Base-by-base conservation (phyloP, 2,797 vertebrate genomes). In the Poecilia velifera region DNA sequence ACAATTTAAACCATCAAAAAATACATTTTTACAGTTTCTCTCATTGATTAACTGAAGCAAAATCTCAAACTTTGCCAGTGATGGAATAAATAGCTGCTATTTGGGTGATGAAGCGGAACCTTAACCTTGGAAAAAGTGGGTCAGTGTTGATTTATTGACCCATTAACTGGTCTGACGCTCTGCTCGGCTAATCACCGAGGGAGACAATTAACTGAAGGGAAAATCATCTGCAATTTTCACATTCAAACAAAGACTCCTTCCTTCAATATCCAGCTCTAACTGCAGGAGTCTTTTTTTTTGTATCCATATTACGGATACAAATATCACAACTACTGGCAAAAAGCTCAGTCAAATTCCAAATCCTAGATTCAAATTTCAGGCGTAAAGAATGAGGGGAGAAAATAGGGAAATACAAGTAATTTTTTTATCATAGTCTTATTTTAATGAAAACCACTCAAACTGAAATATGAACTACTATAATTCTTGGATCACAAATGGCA, bases 101-200 rank as follows among this genome's bases (percentile, higher is more conserved):
- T 66, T 72, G 25, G n/a, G 10, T 77, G 31, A 31, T 0, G 1
- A 57, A 43, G 78, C 13, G 41, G 39, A 12, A 10, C 14, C 22
- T 43, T 72, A 81, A 83, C 78, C 75, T 55, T 66, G 55, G 80
- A 72, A 74, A 79, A 88, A 86, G 66, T 78, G 72, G 80, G 86
- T 64, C 81, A 74, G 73, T 73, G 74, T 77, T 81, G 79, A 72
- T 14, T 25, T 66, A 68, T 64, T 79, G 74, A 82, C 76, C 75
- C 82, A 59, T 78, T 81, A 76, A 74, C 62, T 73, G 59, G 80
- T 39, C 36, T 1, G 84, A 73, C 36, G 79, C n/a, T 14, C 49
- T 36, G 22, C 9, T n/a, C 31, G 20, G 9, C 73, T 8, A 3
- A 72, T 76, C 41, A 18, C 70, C 7, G 12, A 3, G 57, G 55